Evolutionary conservation across 2,797 vertebrate genomes (phyloP), one percentile per base, ranked within the genome.

Genomic region (Esox lucius): DNA sequence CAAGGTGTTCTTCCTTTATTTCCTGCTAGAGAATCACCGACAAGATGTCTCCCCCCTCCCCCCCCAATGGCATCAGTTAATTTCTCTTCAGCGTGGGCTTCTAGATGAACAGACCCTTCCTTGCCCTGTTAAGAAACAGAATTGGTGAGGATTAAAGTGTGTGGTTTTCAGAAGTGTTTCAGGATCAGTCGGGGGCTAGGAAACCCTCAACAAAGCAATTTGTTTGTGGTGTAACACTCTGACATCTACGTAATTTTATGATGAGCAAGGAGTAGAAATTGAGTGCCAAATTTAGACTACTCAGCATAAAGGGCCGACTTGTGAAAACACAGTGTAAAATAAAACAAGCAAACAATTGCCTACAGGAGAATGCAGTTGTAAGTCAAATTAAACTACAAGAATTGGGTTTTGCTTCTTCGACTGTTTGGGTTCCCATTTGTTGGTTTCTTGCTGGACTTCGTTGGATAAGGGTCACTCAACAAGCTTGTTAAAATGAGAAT

Each of bases 231-330:
- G 72, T 75, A 76, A 78, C 80, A 81, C 86, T 85, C 85, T 75
- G 75, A 81, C 53, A 33, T 67, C 74, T 87, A 87, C 87, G 84
- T 84, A 79, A 81, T 79, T 83, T 81, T 76, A 81, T 82, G 85
- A 86, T 66, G 85, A 87, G 91, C 89, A 86, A 31, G 70, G 75
- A 92, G 92, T 88, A 90, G 93, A 91, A 68, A 80, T 75, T 86
- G 87, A 90, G 91, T 97, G 97, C 96, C 96, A 98, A 98, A 93
- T 87, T 91, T 84, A 88, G 72, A 88, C 66, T 75, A 74, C 75
- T 82, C 82, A 68, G 78, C 73, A 81, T 84, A 87, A 46, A 86
- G 94, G 90, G 90, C 89, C 88, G 88, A 83, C 15, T 88, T 93
- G 90, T 91, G 91, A 88, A 89, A 87, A 85, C 88, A 83, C 86